A percentile compares a stretch with the other conserved stretches of the same genome.
Conservation (phyloP, 2,888 invertebrate genomes). For the Pherbina coryleti region DNA sequence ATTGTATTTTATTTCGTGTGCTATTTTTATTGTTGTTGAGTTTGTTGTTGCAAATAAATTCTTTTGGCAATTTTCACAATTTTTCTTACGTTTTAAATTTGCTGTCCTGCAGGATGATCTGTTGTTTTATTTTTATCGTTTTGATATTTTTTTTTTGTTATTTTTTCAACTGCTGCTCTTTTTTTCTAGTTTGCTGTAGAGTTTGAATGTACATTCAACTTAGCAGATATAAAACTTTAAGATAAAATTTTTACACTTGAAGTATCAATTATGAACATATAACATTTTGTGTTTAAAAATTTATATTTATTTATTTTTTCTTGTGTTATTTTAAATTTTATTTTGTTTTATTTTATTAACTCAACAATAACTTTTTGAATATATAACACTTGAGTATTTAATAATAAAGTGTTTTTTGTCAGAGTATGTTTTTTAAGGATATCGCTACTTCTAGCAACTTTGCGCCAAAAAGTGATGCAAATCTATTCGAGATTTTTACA, state of each 20-base stretch:
- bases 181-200: not conserved
- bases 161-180: slow-evolving; percentile 12
- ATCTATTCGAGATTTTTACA: not conserved
- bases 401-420: too few relatives aligned
- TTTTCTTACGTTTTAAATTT: slow-evolving; percentile 20
- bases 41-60: slow-evolving; percentile 30
- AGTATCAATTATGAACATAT: slow-evolving; percentile 57
- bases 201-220: not conserved
- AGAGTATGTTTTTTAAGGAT: too few relatives aligned
- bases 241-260: not conserved
- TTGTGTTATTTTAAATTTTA: too few relatives aligned
- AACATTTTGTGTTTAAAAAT: slow-evolving; percentile 56
- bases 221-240: not conserved
- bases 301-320: too few relatives aligned
- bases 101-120: not conserved
- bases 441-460: not conserved
- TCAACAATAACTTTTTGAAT: too few relatives aligned
- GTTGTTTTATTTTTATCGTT: slow-evolving; percentile 17
- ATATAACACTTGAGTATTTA: too few relatives aligned
- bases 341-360: not conserved
- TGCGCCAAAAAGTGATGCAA: not conserved
- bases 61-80: slow-evolving; percentile 44
- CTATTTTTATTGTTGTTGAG: not conserved
- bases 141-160: not conserved
- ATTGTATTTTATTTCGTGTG: not conserved